phyloP scores from a whole-genome alignment of 1,140 invertebrate genomes.

The Homalodisca vitripennis region DNA sequence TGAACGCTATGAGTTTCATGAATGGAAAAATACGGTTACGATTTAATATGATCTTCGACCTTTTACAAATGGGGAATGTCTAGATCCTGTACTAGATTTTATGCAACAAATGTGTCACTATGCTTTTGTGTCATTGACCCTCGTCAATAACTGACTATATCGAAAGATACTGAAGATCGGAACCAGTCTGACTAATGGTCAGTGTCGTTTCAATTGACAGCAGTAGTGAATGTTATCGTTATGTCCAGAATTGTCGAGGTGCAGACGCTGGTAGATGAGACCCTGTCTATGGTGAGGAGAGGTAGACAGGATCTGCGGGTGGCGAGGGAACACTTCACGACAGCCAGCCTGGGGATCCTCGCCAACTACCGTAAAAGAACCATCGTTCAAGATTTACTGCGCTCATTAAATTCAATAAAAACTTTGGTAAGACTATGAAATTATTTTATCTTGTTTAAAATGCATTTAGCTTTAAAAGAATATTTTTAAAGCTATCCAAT shows the following conservation, averaged over 20 bases:
- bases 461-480: neutral
- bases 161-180: neutral
- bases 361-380: slow-evolving; percentile 85
- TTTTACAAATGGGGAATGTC: neutral
- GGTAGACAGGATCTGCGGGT: slow-evolving; percentile 68
- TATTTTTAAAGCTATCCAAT: neutral
- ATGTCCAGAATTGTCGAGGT: slow-evolving; percentile 66
- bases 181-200: neutral
- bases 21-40: too few relatives aligned
- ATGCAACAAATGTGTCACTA: neutral
- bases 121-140: neutral
- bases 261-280: slow-evolving; percentile 67
- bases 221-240: neutral
- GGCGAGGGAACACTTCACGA: slow-evolving; percentile 78
- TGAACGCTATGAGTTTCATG: too few relatives aligned
- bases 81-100: neutral
- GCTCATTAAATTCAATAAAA: slow-evolving; percentile 78
- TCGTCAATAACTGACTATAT: too few relatives aligned
- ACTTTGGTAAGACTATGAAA: slow-evolving; percentile 59
- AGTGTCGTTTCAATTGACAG: neutral
- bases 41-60: too few relatives aligned
- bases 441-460: neutral
- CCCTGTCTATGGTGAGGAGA: slow-evolving; percentile 66
- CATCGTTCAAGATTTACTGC: slow-evolving; percentile 71
- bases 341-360: slow-evolving; percentile 80